phyloP scores from a whole-genome alignment of 30 jellyfish, hydroid and myxozoan genomes.

The Cassiopea xamachana region DNA sequence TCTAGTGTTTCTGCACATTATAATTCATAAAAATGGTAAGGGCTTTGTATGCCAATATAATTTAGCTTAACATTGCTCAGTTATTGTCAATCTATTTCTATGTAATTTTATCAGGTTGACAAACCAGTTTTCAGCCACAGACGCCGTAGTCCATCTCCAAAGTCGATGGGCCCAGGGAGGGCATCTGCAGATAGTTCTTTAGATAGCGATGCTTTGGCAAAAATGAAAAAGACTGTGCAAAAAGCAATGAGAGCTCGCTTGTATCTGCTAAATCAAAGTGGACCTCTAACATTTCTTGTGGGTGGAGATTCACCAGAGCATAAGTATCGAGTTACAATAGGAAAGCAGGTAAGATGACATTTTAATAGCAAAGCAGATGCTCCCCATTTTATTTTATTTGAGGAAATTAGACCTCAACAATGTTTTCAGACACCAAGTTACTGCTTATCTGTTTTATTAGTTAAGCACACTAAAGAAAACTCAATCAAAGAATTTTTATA shows the following conservation, averaged over 20 bases:
- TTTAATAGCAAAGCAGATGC: background rate
- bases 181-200: conserved; percentile 73
- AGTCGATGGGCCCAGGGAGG: conserved; percentile 71
- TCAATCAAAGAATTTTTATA: too few relatives aligned
- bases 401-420: too few relatives aligned
- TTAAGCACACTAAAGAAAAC: too few relatives aligned
- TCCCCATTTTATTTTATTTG: too few relatives aligned
- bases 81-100: too few relatives aligned
- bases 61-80: too few relatives aligned
- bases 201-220: conserved; percentile 82
- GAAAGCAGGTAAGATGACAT: conserved; percentile 83
- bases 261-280: conserved; percentile 92
- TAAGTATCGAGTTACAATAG: conserved; percentile 91
- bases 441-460: too few relatives aligned
- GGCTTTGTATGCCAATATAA: background rate
- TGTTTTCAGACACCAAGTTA: too few relatives aligned
- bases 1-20: too few relatives aligned
- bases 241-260: conserved; percentile 92
- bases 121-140: conserved; percentile 67
- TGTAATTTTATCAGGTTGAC: conserved; percentile 58
- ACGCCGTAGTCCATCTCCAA: conserved; percentile 97
- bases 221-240: conserved; percentile 84
- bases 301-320: conserved; percentile 99
- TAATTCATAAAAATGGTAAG: background rate
- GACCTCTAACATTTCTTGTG: conserved; percentile 93